phyloP scores from a whole-genome alignment of 2,888 invertebrate genomes.

The Conomelus anceps region DNA sequence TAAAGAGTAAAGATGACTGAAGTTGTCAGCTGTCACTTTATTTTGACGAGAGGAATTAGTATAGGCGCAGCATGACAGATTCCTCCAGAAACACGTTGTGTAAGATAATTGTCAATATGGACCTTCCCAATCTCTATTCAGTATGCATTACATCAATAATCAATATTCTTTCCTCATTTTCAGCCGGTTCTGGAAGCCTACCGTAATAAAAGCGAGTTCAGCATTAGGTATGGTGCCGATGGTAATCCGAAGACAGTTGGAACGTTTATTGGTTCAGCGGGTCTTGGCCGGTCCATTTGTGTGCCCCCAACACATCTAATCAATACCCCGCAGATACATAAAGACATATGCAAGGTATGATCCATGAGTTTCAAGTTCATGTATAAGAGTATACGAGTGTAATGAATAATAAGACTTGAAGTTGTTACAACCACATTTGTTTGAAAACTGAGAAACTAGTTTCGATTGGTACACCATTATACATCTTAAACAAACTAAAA shows the following conservation, averaged over 20 bases:
- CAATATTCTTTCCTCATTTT: slow-evolving; percentile 20
- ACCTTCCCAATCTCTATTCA: neutral
- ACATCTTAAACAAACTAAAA: no score
- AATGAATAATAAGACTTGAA: no score
- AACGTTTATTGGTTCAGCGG: slow-evolving; percentile 38
- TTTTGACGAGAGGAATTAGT: no score
- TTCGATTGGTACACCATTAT: neutral
- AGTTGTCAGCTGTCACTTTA: no score
- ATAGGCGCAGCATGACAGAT: no score
- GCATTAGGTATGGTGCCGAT: slow-evolving; percentile 39
- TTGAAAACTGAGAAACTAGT: no score
- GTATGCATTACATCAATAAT: neutral
- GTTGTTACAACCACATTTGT: no score
- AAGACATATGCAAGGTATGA: slow-evolving; percentile 36
- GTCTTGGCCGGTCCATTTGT: slow-evolving; percentile 35
- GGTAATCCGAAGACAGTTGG: slow-evolving; percentile 42
- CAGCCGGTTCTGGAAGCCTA: slow-evolving; percentile 40
- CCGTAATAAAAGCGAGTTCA: slow-evolving; percentile 43
- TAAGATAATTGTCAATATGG: no score
- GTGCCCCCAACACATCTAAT: slow-evolving; percentile 38
- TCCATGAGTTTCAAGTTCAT: neutral
- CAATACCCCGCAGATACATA: slow-evolving; percentile 39
- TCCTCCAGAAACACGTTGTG: no score
- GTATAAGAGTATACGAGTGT: neutral
- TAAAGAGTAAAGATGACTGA: no score